Percentiles rank a stretch among this genome's conserved stretches.
Evolutionary conservation across 2,113 vertebrate species (phyloP).

Genomic region (Macrotis lagotis): DNA sequence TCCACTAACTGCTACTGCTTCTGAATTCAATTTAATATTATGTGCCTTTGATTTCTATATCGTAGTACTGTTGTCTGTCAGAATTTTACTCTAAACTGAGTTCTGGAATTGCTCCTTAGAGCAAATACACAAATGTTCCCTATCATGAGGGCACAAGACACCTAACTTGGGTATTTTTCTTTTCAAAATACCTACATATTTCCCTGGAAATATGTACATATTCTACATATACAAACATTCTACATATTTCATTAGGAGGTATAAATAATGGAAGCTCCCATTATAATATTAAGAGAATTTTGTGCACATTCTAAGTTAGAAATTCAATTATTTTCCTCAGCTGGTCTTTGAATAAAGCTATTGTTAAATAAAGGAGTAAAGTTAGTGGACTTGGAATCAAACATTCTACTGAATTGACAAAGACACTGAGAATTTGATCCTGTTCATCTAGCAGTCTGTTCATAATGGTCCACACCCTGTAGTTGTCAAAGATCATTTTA

Average conservation of each 20-base stretch:
- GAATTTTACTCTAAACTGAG: not conserved
- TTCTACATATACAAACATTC: too few relatives aligned
- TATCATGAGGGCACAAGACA: too few relatives aligned
- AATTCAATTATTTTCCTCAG: slow-evolving; percentile 73
- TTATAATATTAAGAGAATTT: slow-evolving; percentile 73
- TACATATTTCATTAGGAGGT: slow-evolving; percentile 67
- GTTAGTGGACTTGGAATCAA: slow-evolving; percentile 42
- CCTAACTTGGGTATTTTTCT: slow-evolving; percentile 57
- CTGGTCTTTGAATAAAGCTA: slow-evolving; percentile 52
- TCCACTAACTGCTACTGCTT: not conserved
- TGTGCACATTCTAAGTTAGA: slow-evolving; percentile 73
- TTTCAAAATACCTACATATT: slow-evolving; percentile 59
- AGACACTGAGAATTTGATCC: slow-evolving; percentile 46
- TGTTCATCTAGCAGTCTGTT: slow-evolving; percentile 34
- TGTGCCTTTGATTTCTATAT: not conserved
- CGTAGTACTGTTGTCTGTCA: not conserved
- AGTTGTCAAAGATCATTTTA: slow-evolving; percentile 44
- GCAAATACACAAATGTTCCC: not conserved
- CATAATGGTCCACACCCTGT: slow-evolving; percentile 31
- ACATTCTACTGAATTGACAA: slow-evolving; percentile 54
- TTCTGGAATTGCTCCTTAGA: not conserved
- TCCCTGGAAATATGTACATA: slow-evolving; percentile 70
- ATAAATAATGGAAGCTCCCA: slow-evolving; percentile 57
- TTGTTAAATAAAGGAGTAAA: slow-evolving; percentile 67
- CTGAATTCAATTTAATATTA: not conserved